Conservation (phyloP, 2,888 invertebrate species). For the Eristalis intricaria region DNA sequence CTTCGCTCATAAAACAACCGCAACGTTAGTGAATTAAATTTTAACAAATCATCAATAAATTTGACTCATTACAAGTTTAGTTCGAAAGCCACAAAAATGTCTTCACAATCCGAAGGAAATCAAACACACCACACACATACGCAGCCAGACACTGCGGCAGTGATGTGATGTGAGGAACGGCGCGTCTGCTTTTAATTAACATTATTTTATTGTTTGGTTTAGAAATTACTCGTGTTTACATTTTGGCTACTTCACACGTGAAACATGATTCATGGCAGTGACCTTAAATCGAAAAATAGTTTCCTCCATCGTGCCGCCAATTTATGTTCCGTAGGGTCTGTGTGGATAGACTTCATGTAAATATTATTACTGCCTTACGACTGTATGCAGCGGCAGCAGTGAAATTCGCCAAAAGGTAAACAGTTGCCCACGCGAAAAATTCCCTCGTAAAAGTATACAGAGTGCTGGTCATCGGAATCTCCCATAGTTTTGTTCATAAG, state of each 20-base stretch:
- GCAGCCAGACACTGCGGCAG: too few relatives aligned
- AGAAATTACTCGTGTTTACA: slow-evolving; percentile 4
- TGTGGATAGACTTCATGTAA: background rate
- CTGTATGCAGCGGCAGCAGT: background rate
- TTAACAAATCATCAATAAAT: slow-evolving; percentile 26
- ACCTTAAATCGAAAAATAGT: slow-evolving; percentile 18
- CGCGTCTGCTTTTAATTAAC: slow-evolving; percentile 39
- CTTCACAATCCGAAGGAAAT: slow-evolving; percentile 20
- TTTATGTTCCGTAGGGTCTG: background rate
- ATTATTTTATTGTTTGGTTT: slow-evolving; percentile 27
- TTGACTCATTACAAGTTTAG: slow-evolving; percentile 2
- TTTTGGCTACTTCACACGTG: slow-evolving; percentile 22
- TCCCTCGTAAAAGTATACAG: background rate
- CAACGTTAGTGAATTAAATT: slow-evolving; percentile 35
- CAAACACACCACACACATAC: background rate
- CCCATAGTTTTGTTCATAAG: background rate
- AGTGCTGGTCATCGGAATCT: background rate
- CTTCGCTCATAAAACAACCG: slow-evolving; percentile 17
- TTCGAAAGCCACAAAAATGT: slow-evolving; percentile 25
- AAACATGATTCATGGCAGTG: slow-evolving; percentile 2
- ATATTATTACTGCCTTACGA: background rate
- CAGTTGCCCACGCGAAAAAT: background rate
- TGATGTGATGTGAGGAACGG: background rate
- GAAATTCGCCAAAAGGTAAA: background rate
- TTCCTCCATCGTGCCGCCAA: background rate